phyloP scores from a whole-genome alignment of 1,140 invertebrate species.

The Melitaea cinxia region DNA sequence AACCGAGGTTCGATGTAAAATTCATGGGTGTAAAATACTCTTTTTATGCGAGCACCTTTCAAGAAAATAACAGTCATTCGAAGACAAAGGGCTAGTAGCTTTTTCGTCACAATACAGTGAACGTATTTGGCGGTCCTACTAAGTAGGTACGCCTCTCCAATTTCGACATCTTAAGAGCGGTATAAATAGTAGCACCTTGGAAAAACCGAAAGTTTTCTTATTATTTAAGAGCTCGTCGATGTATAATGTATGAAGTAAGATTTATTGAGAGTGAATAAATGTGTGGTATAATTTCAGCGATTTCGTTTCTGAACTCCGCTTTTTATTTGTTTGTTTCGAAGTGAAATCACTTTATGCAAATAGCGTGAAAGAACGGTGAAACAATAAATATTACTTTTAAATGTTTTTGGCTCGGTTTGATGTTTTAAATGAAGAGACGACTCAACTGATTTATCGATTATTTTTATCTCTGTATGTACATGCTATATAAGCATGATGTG shows the following conservation, averaged over 20 bases:
- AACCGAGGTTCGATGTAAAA: constrained; percentile 61
- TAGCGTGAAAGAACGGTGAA: background rate
- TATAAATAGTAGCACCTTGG: constrained; percentile 71
- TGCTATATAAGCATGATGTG: too few relatives aligned
- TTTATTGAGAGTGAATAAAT: constrained; percentile 71
- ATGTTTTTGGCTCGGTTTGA: background rate
- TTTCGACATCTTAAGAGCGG: constrained; percentile 67
- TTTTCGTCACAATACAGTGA: constrained; percentile 55
- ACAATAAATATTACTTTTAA: background rate
- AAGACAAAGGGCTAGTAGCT: constrained; percentile 63
- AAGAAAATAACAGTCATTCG: constrained; percentile 69
- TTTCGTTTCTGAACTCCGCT: constrained; percentile 38
- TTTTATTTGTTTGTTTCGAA: constrained; percentile 19
- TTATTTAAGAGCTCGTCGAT: constrained; percentile 73
- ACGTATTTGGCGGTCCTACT: constrained; percentile 59
- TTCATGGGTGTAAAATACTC: constrained; percentile 68
- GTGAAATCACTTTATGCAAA: constrained; percentile 9
- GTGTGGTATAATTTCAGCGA: constrained; percentile 61
- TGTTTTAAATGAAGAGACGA: background rate
- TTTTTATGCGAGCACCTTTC: constrained; percentile 61
- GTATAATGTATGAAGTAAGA: constrained; percentile 73
- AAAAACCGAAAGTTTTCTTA: constrained; percentile 66
- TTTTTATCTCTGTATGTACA: too few relatives aligned
- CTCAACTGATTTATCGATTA: too few relatives aligned
- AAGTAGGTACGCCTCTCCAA: constrained; percentile 74